Percentiles rank a stretch among this genome's conserved stretches.
Conservation (phyloP, 2,888 invertebrate species). For the Metacarcinus magister region DNA sequence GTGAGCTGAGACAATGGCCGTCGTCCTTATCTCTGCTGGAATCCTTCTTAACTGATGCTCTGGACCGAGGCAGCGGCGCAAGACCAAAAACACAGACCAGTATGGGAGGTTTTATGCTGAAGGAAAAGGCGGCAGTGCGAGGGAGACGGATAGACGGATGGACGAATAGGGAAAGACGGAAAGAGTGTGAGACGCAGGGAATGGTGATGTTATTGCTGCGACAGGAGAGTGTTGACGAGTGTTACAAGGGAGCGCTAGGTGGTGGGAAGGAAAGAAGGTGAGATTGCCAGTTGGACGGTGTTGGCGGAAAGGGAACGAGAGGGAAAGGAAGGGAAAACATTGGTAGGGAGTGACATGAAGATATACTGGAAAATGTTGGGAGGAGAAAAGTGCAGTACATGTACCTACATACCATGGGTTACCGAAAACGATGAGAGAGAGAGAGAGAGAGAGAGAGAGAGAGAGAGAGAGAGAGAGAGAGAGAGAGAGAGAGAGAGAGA, state of each 20-base stretch:
- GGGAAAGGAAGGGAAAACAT: not conserved
- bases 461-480: conserved; percentile 39
- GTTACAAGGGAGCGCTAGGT: not conserved
- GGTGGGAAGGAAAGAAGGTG: not conserved
- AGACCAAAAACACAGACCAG: not conserved
- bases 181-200: conserved; percentile 3
- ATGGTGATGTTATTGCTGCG: not conserved
- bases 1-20: conserved; percentile 72
- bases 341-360: not conserved
- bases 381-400: conserved; percentile 15
- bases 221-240: conserved; percentile 2
- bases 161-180: not conserved
- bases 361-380: not conserved
- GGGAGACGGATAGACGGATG: not conserved
- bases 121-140: not conserved
- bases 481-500: conserved; percentile 29
- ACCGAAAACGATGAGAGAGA: not conserved
- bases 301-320: not conserved
- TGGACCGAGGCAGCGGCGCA: conserved; percentile 12
- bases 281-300: not conserved
- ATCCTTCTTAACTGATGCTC: conserved; percentile 73
- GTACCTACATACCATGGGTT: not conserved
- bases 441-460: conserved; percentile 37
- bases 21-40: conserved; percentile 67
- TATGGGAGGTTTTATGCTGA: conserved; percentile 37